Evolutionary conservation across 2,797 vertebrate genomes (phyloP).

Genomic region (Vultur gryphus): DNA sequence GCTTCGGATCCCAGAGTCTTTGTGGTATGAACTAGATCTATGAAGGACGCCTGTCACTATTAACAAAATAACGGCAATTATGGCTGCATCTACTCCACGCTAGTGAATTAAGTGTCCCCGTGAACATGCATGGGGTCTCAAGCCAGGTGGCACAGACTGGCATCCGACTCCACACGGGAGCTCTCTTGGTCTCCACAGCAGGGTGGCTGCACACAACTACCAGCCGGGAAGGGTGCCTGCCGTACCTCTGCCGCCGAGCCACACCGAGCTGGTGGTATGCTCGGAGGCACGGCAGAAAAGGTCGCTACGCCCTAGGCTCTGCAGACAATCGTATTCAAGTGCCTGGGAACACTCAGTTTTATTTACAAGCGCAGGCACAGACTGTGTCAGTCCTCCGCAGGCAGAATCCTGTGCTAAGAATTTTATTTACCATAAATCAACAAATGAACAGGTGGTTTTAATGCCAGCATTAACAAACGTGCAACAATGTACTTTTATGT

Average conservation of each 20-base stretch:
- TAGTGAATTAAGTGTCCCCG: rapidly evolving
- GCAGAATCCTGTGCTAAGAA: not conserved
- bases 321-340: not conserved
- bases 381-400: not conserved
- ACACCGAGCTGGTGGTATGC: not conserved
- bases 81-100: not conserved
- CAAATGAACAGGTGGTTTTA: not conserved
- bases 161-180: rapidly evolving
- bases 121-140: rapidly evolving
- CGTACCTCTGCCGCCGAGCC: rapidly evolving
- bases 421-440: not conserved
- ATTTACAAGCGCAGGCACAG: not conserved
- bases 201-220: too few species aligned
- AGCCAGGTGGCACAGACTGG: not conserved
- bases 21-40: not conserved
- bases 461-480: not conserved
- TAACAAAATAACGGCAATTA: not conserved
- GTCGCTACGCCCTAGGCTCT: not conserved
- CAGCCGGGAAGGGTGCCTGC: not conserved
- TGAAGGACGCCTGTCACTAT: not conserved
- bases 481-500: not conserved
- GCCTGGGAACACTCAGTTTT: not conserved
- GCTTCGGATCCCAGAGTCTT: not conserved
- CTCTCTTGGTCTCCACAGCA: not conserved
- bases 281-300: not conserved